Base-by-base conservation (phyloP, 1,140 invertebrate species). In the Drosophila varians region DNA sequence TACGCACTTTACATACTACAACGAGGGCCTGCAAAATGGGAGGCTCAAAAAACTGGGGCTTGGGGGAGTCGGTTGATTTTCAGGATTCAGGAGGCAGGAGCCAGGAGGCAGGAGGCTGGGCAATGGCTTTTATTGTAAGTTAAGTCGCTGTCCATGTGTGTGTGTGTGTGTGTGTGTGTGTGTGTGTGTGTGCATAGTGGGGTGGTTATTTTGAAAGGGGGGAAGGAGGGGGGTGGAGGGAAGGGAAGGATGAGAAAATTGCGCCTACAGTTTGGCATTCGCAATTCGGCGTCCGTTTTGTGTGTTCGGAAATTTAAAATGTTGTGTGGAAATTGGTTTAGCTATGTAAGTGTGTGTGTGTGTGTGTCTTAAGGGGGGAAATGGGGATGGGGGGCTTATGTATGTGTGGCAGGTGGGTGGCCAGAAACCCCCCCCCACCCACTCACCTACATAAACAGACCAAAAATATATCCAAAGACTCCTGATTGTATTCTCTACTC, bases 231-330 rank as follows among this genome's bases (percentile, higher is more conserved):
- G 56, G 68, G 31, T 0, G 28, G 28, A 31, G 21, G 21, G 21
- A 21, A 4, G 2, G 7, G 28, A 6, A 11, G 48, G 46, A 18
- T 18, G 38, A 3, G 38, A 18, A 42, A 42, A 42, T 31, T 26
- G 21, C 52, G 53, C 55, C 45, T 69, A 65, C 57, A 74, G 74
- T 74, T 86, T 86, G 76, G 66, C 80, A 86, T 73, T 86, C 76
- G 82, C 80, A 86, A 87, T 87, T 86, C 82, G 76, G 62, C 60
- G 73, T 66, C 28, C 31, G 65, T 47, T 40, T 55, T 62, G 62
- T 76, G 74, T 62, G 53, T 65, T 66, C 55, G 82, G 77, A 86
- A 86, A 86, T 86, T 86, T 86, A 86, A 87, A 86, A 86, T 87
- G 64, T 77, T 66, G 51, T 80, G 36, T 84, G 79, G 79, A 84